Evolutionary conservation across 2,888 invertebrate species (phyloP), one percentile per base, ranked within the genome.

Genomic region (Globia sparganii): DNA sequence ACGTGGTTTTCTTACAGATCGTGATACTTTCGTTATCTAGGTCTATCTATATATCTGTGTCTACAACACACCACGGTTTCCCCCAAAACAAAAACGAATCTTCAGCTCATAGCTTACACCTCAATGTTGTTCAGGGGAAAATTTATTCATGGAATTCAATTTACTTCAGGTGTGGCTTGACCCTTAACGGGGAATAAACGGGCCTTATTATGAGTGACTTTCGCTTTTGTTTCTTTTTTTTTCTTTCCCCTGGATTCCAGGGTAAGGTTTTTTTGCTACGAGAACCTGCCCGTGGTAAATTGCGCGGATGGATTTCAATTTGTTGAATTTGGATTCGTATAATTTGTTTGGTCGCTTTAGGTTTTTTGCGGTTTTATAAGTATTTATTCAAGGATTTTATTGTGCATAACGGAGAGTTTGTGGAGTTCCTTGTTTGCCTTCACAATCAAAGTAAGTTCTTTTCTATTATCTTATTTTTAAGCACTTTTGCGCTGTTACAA

Each of bases 61-160:
- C 1, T 11, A 15, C n/a, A 40, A 43, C 18, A 40, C 0, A 53
- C 6, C 25, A 62, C 18, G 15, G 3, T 43, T 49, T n/a, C 4
- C n/a, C 49, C 31, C 49, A 65, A 72, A 78, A 78, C 31, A 56
- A 71, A 71, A 68, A 28, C 49, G 61, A 56, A 59, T 28, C 53
- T 34, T 56, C 78, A 78, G 77, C 87, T 87, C 71, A 18, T 89
- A 67, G 82, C 89, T 88, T 89, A 78, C 56, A 67, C 81, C 81
- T 65, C 77, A 86, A 81, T 83, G 85, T 89, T 89, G 88, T 88
- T 86, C 87, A 79, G 77, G 80, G 89, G 88, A 89, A 94, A 95
- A 95, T 95, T 95, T 95, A 95, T 95, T 95, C 95, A 95, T 95
- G 93, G 94, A 94, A 95, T 95, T 95, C 95, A 95, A 95, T 95